Evolutionary conservation across 2,888 invertebrate genomes (phyloP).

Genomic region (Calephelis perditalis): DNA sequence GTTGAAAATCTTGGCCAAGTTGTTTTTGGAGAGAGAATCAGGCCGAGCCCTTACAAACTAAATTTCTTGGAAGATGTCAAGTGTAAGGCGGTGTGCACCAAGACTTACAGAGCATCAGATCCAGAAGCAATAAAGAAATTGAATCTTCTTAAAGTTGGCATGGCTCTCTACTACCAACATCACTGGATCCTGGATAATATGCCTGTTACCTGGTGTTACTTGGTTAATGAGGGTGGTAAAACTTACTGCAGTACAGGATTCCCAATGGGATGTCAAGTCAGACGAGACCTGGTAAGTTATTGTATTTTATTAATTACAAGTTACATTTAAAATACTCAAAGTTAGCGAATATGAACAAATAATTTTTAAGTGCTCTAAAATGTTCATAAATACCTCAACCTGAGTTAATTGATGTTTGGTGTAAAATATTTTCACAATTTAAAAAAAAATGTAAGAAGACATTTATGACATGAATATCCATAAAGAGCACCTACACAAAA

Average conservation of each 20-base stretch:
- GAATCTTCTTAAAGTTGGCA: slow-evolving; percentile 92
- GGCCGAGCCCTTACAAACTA: slow-evolving; percentile 95
- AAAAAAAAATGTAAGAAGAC: too few species aligned
- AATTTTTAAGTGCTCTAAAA: too few species aligned
- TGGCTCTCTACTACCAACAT: slow-evolving; percentile 97
- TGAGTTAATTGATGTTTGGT: too few species aligned
- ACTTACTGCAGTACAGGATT: slow-evolving; percentile 96
- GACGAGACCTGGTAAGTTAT: slow-evolving; percentile 68
- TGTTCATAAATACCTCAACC: too few species aligned
- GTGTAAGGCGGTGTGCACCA: slow-evolving; percentile 81
- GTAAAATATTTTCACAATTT: too few species aligned
- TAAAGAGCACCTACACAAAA: too few species aligned
- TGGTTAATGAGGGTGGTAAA: slow-evolving; percentile 82
- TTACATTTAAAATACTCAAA: background rate
- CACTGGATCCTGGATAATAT: slow-evolving; percentile 99
- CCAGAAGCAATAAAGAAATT: slow-evolving; percentile 83
- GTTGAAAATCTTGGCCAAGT: slow-evolving; percentile 99
- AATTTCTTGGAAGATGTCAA: slow-evolving; percentile 86
- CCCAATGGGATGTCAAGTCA: slow-evolving; percentile 96
- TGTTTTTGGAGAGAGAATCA: slow-evolving; percentile 98
- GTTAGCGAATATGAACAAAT: background rate
- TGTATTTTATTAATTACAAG: background rate
- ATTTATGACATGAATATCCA: too few species aligned
- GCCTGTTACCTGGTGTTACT: slow-evolving; percentile 99
- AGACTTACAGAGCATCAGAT: slow-evolving; percentile 83